These are phyloP conservation scores for Aphaenogaster floridana DNA, from an alignment of 1,140 invertebrate species.

Conservation along the genomic window DNA sequence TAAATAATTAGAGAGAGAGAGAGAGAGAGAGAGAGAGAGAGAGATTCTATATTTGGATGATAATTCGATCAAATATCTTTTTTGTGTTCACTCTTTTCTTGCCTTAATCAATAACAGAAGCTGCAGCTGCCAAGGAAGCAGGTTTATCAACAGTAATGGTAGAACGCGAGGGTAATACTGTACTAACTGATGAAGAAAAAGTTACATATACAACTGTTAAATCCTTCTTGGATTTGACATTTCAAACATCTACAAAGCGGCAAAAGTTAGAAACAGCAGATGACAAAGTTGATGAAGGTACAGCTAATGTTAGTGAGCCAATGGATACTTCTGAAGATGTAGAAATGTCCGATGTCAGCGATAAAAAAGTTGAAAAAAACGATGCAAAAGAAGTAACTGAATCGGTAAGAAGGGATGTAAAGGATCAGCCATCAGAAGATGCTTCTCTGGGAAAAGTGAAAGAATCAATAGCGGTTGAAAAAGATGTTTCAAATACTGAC, in stretches of 20 bases:
- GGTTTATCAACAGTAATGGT: constrained; percentile 91
- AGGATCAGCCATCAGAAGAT: constrained; percentile 47
- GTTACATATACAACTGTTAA: constrained; percentile 88
- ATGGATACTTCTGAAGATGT: constrained; percentile 82
- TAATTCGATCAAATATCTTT: neutral
- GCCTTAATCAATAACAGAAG: constrained; percentile 89
- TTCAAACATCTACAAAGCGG: constrained; percentile 82
- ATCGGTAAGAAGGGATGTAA: constrained; percentile 27
- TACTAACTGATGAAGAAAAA: constrained; percentile 89
- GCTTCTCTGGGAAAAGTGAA: constrained; percentile 28
- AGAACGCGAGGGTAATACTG: constrained; percentile 92
- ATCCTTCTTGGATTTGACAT: constrained; percentile 87
- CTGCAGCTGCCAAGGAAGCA: constrained; percentile 91
- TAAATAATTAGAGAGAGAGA: neutral
- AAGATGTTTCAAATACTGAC: constrained; percentile 55
- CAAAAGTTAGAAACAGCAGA: constrained; percentile 81
- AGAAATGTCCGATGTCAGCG: constrained; percentile 73
- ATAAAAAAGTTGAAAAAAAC: constrained; percentile 67
- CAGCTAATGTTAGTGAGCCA: constrained; percentile 69
- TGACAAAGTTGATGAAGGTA: constrained; percentile 72
- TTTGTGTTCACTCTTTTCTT: constrained; percentile 22
- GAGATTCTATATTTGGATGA: neutral
- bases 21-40: neutral
- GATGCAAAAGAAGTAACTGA: constrained; percentile 63
- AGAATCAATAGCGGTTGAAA: constrained; percentile 53